Evolutionary conservation across 2,797 vertebrate genomes (phyloP), one percentile per base, ranked within the genome.

Genomic region (Notolepis coatsorum): DNA sequence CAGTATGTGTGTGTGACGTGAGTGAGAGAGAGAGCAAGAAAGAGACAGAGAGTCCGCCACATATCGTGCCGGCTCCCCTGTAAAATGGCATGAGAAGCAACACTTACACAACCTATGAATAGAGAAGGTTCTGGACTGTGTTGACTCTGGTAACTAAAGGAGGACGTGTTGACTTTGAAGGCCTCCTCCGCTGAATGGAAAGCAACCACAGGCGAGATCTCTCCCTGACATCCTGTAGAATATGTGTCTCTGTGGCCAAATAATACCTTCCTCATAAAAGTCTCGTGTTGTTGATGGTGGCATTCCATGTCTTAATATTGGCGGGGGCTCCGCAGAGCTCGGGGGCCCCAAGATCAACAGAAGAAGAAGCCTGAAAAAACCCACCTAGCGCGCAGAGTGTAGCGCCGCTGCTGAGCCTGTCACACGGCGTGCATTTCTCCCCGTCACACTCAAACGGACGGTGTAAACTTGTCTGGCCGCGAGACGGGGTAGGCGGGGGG

Each of bases 341-440:
- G 1, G 72, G 73, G 73, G n/a, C n/a, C n/a, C 84, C 80, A 86
- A 88, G 71, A 88, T 86, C 87, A 88, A 87, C 80, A 87, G 71
- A n/a, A 46, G 15, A 65, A 61, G 75, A 45, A 74, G 65, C 60
- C n/a, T n/a, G n/a, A n/a, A n/a, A 64, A 65, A 82, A 85, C 74
- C 83, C 83, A 79, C 71, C 80, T 73, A 7, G 63, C 51, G 73
- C 76, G 85, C 68, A 12, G 46, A 23, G 80, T 60, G 73, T 64
- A 67, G 68, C 51, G 24, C 78, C 37, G 70, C 79, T 61, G 71
- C 47, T 62, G 75, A 71, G 62, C 66, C 62, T 46, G 50, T 86
- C 78, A n/a, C n/a, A n/a, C n/a, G n/a, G n/a, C n/a, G n/a, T n/a
- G n/a, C n/a, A n/a, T n/a, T n/a, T n/a, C n/a, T n/a, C n/a, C 66